These are phyloP conservation scores for Axis porcinus DNA, from an alignment of 2,113 vertebrate genomes.

Conservation along the genomic window DNA sequence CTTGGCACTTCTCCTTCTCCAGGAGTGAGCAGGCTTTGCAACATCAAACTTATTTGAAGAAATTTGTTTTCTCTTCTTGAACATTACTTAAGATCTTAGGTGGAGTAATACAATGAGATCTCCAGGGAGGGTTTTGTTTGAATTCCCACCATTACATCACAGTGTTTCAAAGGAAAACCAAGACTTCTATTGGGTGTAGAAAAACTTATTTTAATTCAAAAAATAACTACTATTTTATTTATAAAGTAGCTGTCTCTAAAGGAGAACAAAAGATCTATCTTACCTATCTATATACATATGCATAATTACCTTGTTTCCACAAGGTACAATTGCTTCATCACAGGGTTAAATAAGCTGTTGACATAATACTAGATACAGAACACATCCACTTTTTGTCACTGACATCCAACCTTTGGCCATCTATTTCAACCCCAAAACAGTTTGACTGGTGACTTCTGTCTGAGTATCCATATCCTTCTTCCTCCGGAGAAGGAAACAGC, in stretches of 20 bases:
- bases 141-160: not conserved
- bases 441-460: not conserved
- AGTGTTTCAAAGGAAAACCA: not conserved
- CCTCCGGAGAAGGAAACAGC: not conserved
- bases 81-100: not conserved
- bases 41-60: not conserved
- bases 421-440: not conserved
- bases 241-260: not conserved
- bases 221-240: not conserved
- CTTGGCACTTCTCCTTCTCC: not conserved
- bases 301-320: not conserved
- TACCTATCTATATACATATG: not conserved
- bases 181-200: not conserved
- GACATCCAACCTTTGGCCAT: not conserved
- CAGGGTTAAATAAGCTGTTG: not conserved
- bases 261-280: not conserved
- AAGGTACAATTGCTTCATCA: not conserved
- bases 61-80: not conserved
- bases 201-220: not conserved
- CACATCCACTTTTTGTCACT: not conserved
- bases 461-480: not conserved
- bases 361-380: not conserved
- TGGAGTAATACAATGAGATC: not conserved
- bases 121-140: not conserved
- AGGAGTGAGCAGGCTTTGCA: not conserved